These are phyloP conservation scores for Halesus radiatus DNA, from an alignment of 1,140 invertebrate genomes.

Conservation along the genomic window DNA sequence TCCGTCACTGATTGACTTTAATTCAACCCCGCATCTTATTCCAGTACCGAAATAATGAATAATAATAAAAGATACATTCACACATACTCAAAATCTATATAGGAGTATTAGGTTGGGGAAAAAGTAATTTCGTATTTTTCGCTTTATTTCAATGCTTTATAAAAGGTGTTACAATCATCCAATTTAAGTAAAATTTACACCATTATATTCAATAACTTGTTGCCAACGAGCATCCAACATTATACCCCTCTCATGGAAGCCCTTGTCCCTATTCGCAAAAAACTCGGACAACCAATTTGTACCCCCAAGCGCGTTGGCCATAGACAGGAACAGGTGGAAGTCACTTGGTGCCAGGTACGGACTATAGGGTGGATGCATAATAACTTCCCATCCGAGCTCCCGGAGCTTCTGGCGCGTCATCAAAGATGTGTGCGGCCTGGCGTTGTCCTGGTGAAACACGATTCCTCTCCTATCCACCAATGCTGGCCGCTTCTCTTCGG, in stretches of 20 bases:
- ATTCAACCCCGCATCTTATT: too few species aligned
- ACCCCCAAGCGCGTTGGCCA: conserved; percentile 7
- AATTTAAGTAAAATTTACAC: neutral
- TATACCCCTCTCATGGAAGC: too few species aligned
- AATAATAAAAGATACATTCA: too few species aligned
- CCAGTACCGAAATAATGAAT: too few species aligned
- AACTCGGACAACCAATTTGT: conserved; percentile 5
- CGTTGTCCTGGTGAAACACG: conserved; percentile 14
- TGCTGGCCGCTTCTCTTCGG: neutral
- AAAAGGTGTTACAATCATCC: neutral
- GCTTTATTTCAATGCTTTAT: conserved; percentile 22
- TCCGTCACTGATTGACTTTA: too few species aligned
- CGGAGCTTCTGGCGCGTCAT: conserved; percentile 15
- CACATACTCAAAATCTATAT: too few species aligned
- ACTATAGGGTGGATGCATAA: conserved; percentile 5
- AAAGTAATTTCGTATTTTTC: conserved; percentile 25
- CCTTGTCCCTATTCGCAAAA: conserved; percentile 19
- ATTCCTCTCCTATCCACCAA: conserved; percentile 22
- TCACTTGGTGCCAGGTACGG: conserved; percentile 5
- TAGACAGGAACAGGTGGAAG: neutral
- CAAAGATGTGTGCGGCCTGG: neutral
- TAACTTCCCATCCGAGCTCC: conserved; percentile 7
- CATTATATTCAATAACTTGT: too few species aligned
- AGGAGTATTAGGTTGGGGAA: neutral
- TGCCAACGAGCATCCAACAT: too few species aligned